Evolutionary conservation across 1,140 invertebrate species (phyloP).

Genomic region (Pristionchus pacificus): DNA sequence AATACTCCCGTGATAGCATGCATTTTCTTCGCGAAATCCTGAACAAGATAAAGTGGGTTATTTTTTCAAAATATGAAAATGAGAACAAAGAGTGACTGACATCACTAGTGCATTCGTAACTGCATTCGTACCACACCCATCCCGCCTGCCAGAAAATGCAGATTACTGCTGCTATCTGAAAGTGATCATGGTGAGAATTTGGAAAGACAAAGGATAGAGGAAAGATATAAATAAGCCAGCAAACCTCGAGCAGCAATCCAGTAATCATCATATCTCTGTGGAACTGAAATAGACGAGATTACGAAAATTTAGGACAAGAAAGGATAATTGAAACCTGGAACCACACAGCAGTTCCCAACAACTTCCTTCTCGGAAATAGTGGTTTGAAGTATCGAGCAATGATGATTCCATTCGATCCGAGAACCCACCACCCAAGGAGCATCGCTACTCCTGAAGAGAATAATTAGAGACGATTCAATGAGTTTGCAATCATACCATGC

Average conservation of each 20-base stretch:
- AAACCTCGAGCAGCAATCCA: constrained; percentile 15
- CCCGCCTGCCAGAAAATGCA: constrained; percentile 32
- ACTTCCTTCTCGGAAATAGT: constrained; percentile 23
- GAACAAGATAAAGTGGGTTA: too few relatives aligned
- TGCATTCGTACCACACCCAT: constrained; percentile 35
- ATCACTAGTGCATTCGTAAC: constrained; percentile 30
- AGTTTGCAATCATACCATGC: constrained; percentile 17
- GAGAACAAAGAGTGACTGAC: constrained; percentile 8
- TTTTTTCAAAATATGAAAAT: too few relatives aligned
- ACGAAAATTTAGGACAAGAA: not conserved
- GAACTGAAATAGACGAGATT: constrained; percentile 3
- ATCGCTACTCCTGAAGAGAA: constrained; percentile 20
- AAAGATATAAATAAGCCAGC: too few relatives aligned
- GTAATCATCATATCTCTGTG: constrained; percentile 26
- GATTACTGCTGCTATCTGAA: constrained; percentile 6
- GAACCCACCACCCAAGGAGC: constrained; percentile 33
- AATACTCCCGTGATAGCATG: constrained; percentile 29
- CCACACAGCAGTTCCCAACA: constrained; percentile 32
- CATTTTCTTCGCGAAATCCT: constrained; percentile 35
- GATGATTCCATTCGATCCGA: constrained; percentile 28
- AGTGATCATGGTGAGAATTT: too few relatives aligned
- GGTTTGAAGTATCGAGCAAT: constrained; percentile 33
- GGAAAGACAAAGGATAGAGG: too few relatives aligned
- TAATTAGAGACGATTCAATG: too few relatives aligned
- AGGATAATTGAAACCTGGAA: constrained; percentile 25